Evolutionary conservation across 53 echinoderm and acorn worm species (phyloP).

Genomic region (Glandiceps talaboti): DNA sequence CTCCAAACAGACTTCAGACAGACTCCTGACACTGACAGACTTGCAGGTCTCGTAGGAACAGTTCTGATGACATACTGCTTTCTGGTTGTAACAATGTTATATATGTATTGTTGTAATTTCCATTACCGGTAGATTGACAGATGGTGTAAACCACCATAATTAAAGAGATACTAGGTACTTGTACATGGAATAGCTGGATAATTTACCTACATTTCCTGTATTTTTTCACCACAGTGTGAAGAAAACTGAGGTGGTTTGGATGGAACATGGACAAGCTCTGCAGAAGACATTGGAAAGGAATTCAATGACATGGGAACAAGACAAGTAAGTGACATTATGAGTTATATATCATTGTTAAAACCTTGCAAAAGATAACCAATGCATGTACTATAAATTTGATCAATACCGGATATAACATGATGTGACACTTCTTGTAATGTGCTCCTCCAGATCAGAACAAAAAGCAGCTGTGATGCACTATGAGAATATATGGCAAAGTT

Average conservation of each 20-base stretch:
- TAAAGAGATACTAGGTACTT: not conserved
- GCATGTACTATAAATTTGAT: not conserved
- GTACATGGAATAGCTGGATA: too few relatives aligned
- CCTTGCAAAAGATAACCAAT: not conserved
- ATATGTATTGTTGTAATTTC: too few relatives aligned
- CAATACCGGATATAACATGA: not conserved
- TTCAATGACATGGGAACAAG: not conserved
- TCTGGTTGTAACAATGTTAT: too few relatives aligned
- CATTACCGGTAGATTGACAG: too few relatives aligned
- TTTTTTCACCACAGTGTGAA: not conserved
- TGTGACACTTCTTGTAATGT: not conserved
- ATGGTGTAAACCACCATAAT: too few relatives aligned
- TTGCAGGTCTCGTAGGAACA: too few relatives aligned
- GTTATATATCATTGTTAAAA: not conserved
- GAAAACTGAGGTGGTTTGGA: not conserved
- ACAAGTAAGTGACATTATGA: not conserved
- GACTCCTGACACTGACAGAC: too few relatives aligned
- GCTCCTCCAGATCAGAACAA: slow-evolving; percentile 6
- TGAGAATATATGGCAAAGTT: slow-evolving; percentile 33
- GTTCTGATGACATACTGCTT: too few relatives aligned
- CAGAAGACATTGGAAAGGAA: not conserved
- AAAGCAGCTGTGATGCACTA: slow-evolving; percentile 29
- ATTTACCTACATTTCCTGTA: too few relatives aligned
- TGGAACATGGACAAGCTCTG: not conserved
- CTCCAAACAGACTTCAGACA: too few relatives aligned